These are phyloP conservation scores for Siderastrea siderea DNA, from an alignment of 92 coral and sea anemone species.

Conservation along the genomic window DNA sequence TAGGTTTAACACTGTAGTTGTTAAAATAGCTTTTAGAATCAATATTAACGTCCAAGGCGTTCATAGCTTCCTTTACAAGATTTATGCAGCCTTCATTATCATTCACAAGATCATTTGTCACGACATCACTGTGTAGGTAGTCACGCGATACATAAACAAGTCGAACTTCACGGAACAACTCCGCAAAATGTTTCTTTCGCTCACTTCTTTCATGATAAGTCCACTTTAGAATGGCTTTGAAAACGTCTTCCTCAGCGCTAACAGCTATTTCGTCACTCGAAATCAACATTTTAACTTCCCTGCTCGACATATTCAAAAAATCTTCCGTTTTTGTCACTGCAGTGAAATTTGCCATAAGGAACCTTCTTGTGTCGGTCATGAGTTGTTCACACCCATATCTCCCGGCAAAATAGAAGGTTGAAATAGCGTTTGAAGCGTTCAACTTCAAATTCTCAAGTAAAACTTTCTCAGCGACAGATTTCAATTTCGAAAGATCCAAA, in stretches of 20 bases:
- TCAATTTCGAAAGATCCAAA: background rate
- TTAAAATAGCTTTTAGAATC: background rate
- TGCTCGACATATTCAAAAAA: background rate
- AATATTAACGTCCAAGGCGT: too few species aligned
- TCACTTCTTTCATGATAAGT: background rate
- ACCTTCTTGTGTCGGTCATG: background rate
- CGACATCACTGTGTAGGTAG: background rate
- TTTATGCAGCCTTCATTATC: background rate
- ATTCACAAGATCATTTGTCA: conserved; percentile 2
- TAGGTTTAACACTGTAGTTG: background rate
- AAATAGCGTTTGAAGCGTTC: background rate
- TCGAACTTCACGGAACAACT: background rate
- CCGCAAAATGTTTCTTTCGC: background rate
- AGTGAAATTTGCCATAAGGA: background rate
- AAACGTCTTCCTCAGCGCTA: background rate
- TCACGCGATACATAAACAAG: conserved; percentile 12
- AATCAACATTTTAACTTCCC: background rate
- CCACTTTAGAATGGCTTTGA: background rate
- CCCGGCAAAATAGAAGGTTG: background rate
- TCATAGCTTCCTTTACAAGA: conserved; percentile 1
- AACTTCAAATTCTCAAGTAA: background rate
- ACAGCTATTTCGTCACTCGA: conserved; percentile 3
- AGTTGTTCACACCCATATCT: background rate
- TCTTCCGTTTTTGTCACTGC: background rate
- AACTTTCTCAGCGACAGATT: conserved; percentile 7